These are phyloP conservation scores for Pocillopora meandrina DNA, from an alignment of 92 coral and sea anemone species.

Conservation along the genomic window DNA sequence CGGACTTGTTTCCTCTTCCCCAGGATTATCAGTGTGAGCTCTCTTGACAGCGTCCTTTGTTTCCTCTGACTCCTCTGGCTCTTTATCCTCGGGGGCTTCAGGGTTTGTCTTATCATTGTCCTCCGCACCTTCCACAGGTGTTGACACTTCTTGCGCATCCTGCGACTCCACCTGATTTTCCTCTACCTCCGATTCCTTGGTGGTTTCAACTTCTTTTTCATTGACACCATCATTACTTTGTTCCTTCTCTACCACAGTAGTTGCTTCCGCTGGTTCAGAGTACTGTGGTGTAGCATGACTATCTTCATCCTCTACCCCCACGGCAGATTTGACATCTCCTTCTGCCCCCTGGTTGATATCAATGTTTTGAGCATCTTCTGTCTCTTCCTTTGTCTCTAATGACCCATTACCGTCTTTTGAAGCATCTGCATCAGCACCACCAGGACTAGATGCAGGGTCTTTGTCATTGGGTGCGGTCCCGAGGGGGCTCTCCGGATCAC, in stretches of 20 bases:
- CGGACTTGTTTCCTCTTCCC: background rate
- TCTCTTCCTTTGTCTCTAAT: background rate
- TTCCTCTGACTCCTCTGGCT: background rate
- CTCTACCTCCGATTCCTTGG: conserved; percentile 10
- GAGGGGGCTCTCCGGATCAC: conserved; percentile 21
- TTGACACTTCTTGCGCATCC: conserved; percentile 15
- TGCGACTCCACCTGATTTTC: background rate
- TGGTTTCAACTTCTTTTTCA: background rate
- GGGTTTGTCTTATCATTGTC: background rate
- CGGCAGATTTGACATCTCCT: background rate
- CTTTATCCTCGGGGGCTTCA: background rate
- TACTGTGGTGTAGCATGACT: background rate
- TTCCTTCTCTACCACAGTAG: background rate
- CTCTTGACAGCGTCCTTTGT: conserved; percentile 24
- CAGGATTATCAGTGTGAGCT: conserved; percentile 9
- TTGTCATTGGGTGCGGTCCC: background rate
- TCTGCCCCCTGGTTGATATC: background rate
- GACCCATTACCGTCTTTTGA: background rate
- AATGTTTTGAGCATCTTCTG: background rate
- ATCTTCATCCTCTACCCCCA: background rate
- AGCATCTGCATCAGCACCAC: background rate
- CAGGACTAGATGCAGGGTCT: conserved; percentile 20
- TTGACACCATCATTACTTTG: conserved; percentile 19
- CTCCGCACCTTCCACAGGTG: background rate
- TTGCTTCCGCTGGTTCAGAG: background rate